A percentile compares a stretch with the other conserved stretches of the same genome.
These are phyloP conservation scores for Peromyscus melanophrys DNA, from an alignment of 2,797 vertebrate genomes.

Conservation along the genomic window DNA sequence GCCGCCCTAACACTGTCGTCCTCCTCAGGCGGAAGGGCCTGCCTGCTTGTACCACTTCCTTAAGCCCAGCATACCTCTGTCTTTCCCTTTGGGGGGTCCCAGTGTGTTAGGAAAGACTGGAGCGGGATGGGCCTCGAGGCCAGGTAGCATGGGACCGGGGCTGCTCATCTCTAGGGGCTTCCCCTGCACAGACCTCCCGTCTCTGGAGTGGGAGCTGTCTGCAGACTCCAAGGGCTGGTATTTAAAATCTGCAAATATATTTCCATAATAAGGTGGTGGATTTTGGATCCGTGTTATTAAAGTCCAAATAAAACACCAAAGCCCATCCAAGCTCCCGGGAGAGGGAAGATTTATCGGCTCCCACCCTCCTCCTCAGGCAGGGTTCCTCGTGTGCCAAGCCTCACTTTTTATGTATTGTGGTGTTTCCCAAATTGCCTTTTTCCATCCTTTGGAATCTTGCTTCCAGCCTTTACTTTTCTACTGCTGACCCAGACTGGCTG, in stretches of 20 bases:
- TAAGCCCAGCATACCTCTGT: not conserved
- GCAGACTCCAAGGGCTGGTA: not conserved
- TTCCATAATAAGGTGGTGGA: constrained; percentile 54
- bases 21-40: not conserved
- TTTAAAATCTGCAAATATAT: constrained; percentile 60
- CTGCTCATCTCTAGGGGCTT: accelerated
- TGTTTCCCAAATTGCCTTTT: constrained; percentile 42
- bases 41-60: not conserved
- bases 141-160: not conserved
- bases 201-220: not conserved
- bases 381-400: not conserved
- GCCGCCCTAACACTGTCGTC: accelerated
- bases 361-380: not conserved
- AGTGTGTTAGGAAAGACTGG: not conserved
- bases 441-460: not conserved
- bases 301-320: constrained; percentile 71
- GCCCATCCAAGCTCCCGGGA: constrained; percentile 52
- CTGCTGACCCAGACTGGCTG: not conserved
- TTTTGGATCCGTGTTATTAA: constrained; percentile 70
- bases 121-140: not conserved
- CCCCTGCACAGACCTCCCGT: not conserved
- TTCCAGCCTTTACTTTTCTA: not conserved
- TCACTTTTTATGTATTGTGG: not conserved
- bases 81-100: not conserved
- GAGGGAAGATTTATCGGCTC: constrained; percentile 19